These are phyloP conservation scores for Spea hammondii DNA, from an alignment of 2,797 vertebrate genomes.

Conservation along the genomic window DNA sequence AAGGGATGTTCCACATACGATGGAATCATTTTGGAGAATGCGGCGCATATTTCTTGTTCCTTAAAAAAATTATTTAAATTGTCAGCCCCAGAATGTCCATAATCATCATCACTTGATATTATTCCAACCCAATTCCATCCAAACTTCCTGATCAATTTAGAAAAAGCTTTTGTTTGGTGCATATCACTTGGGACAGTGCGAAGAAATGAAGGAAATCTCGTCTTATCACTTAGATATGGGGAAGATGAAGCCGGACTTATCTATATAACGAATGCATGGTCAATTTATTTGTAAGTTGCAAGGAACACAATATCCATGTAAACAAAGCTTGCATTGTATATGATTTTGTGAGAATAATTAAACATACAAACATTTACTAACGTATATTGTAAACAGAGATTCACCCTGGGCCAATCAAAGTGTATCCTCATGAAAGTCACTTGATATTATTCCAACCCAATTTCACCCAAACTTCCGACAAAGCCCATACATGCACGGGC, in stretches of 20 bases:
- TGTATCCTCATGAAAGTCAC: background rate
- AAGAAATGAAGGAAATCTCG: background rate
- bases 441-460: background rate
- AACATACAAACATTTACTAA: too few species aligned
- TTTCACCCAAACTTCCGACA: conserved; percentile 18
- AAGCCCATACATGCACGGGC: too few species aligned
- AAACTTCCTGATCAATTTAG: conserved; percentile 21
- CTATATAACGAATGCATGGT: background rate
- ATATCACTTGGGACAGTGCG: rapidly evolving
- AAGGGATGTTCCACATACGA: conserved; percentile 45
- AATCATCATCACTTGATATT: background rate
- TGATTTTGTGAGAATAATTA: too few species aligned
- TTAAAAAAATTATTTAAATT: conserved; percentile 38
- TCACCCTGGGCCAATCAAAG: too few species aligned
- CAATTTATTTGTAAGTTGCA: too few species aligned
- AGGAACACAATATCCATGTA: too few species aligned
- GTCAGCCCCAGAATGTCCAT: background rate
- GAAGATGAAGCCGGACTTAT: background rate
- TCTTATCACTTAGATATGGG: background rate
- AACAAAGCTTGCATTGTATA: too few species aligned
- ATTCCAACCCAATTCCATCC: conserved; percentile 13
- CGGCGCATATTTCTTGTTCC: conserved; percentile 57
- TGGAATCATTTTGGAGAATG: conserved; percentile 60
- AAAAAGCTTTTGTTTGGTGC: conserved; percentile 6
- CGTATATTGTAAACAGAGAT: too few species aligned